These are phyloP conservation scores for Hyppa rectilinea DNA, from an alignment of 2,888 invertebrate species.

Conservation along the genomic window DNA sequence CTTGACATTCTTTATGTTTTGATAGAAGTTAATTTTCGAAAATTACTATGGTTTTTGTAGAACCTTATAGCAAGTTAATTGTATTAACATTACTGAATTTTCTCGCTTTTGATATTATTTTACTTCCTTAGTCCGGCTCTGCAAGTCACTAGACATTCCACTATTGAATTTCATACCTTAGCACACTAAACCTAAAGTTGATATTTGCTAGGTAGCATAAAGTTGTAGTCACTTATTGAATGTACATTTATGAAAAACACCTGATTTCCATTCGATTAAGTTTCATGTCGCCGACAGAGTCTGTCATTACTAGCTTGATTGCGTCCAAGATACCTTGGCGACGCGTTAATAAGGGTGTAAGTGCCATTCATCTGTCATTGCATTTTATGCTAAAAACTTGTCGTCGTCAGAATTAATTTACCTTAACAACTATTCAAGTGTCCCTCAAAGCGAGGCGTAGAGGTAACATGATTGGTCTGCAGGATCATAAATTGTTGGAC, in stretches of 20 bases:
- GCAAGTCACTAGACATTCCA: not conserved
- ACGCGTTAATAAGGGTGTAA: slow-evolving; percentile 39
- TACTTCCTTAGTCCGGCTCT: slow-evolving; percentile 26
- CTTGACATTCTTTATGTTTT: slow-evolving; percentile 23
- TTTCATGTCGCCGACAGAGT: slow-evolving; percentile 67
- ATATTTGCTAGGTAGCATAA: not conserved
- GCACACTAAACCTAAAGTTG: not conserved
- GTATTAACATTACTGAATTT: not conserved
- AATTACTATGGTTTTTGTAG: slow-evolving; percentile 2
- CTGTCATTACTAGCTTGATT: slow-evolving; percentile 70
- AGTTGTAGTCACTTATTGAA: slow-evolving; percentile 22
- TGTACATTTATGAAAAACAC: slow-evolving; percentile 69
- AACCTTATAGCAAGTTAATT: not conserved
- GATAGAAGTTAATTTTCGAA: slow-evolving; percentile 29
- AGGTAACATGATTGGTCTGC: slow-evolving; percentile 36
- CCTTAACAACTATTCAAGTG: slow-evolving; percentile 22
- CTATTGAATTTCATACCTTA: slow-evolving; percentile 32
- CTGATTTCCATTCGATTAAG: slow-evolving; percentile 76
- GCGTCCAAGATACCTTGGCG: slow-evolving; percentile 49
- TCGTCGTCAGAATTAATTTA: slow-evolving; percentile 26
- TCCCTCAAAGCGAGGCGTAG: slow-evolving; percentile 27
- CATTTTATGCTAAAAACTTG: slow-evolving; percentile 39
- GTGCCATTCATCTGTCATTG: slow-evolving; percentile 43
- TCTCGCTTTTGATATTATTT: not conserved
- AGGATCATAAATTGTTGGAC: slow-evolving; percentile 25